phyloP scores from a whole-genome alignment of 1,140 invertebrate species.

The Rhagoletis zephyria region DNA sequence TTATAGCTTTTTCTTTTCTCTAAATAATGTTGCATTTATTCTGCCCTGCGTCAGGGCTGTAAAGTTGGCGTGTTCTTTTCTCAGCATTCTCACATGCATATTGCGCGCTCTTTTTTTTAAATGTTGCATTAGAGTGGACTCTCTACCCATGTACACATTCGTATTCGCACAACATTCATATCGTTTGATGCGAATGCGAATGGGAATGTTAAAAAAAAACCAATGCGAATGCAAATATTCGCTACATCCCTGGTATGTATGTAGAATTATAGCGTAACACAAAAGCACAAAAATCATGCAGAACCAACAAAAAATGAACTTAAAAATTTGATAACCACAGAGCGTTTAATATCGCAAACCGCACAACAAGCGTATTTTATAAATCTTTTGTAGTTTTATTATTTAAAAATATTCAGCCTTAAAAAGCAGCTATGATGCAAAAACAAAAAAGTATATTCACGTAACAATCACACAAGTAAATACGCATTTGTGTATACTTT shows the following conservation, averaged over 20 bases:
- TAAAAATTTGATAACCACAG: background rate
- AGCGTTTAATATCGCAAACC: background rate
- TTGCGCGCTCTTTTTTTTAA: too few relatives aligned
- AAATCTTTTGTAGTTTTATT: background rate
- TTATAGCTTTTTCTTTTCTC: too few relatives aligned
- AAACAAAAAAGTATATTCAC: constrained; percentile 8
- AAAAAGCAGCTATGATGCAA: background rate
- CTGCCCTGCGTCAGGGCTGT: too few relatives aligned
- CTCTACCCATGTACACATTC: too few relatives aligned
- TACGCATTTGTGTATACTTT: background rate
- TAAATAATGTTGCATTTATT: too few relatives aligned
- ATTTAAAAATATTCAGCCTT: constrained; percentile 5
- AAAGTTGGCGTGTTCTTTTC: too few relatives aligned
- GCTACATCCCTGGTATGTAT: background rate
- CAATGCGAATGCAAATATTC: too few relatives aligned
- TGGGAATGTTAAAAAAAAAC: background rate
- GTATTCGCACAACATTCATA: too few relatives aligned
- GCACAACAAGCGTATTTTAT: background rate
- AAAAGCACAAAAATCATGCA: constrained; percentile 18
- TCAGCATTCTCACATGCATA: too few relatives aligned
- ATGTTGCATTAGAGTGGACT: too few relatives aligned
- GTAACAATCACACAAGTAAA: background rate
- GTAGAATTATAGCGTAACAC: too few relatives aligned
- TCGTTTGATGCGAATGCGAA: background rate
- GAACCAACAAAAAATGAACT: background rate